Evolutionary conservation across 2,113 vertebrate genomes (phyloP).

Genomic region (Dasyurus viverrinus): DNA sequence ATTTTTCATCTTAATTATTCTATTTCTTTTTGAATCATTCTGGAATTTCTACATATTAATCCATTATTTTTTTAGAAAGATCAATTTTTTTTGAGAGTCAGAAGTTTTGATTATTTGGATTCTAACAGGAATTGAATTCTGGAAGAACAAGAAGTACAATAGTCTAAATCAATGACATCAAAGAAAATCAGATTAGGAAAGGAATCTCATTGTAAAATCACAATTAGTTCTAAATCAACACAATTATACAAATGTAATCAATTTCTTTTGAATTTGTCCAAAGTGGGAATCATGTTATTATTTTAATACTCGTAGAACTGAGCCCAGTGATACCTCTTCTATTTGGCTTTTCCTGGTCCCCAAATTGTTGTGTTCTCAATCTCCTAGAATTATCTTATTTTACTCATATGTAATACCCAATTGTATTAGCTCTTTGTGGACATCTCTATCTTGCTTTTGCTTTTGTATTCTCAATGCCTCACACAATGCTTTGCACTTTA

Average conservation of each 20-base stretch:
- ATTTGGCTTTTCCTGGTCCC: neutral
- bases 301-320: neutral
- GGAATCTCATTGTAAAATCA: neutral
- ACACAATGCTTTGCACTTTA: neutral
- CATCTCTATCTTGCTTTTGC: neutral
- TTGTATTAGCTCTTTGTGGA: neutral
- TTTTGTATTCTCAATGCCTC: neutral
- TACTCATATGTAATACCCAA: neutral
- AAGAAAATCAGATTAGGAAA: neutral
- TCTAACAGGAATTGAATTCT: neutral
- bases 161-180: neutral
- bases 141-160: neutral
- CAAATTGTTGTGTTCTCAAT: neutral
- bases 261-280: neutral
- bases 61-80: neutral
- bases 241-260: neutral
- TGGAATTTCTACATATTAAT: neutral
- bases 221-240: neutral
- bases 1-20: neutral
- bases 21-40: neutral
- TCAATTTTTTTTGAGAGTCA: neutral
- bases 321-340: neutral
- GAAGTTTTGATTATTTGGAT: neutral
- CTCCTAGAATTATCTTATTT: neutral
- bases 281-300: neutral